Base-by-base conservation (phyloP, 92 coral and sea anemone species). In the Phymanthus crucifer region DNA sequence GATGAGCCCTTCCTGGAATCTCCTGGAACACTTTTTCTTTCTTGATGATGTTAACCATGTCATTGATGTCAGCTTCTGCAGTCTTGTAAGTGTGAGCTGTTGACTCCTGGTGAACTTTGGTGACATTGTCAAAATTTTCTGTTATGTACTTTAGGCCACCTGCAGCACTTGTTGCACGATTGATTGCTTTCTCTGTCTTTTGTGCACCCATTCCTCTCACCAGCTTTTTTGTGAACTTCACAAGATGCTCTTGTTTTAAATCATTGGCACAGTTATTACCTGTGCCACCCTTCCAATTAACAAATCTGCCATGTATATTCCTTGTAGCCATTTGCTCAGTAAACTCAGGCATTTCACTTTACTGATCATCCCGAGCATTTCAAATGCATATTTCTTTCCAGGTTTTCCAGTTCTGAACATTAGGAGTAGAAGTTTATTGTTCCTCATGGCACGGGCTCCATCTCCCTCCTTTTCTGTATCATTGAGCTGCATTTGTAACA, bases 391-490 rank as follows among this genome's bases (percentile, higher is more conserved):
- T 43, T 77, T 77, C 24, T 78, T 78, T 32, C 75, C 76, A 66
- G 46, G 83, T 17, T 14, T 34, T 16, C 73, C 54, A 23, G 66
- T 66, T 78, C 83, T 66, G 32, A 78, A 78, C 66, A 78, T 40
- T 2, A 78, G 83, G 12, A 78, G 75, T 2, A 66, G 83, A 12
- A 70, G 61, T 27, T 78, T 67, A 26, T 46, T 78, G 75, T 78
- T 78, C 40, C 83, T 78, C 18, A 78, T 4, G 9, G 73, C 74
- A 32, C 83, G 35, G n/a, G 77, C 84, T 7, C 92, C 88, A 80
- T 88, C 89, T 6, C 92, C 92, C 70, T 86, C 89, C 33, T 58
- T 76, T 57, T 86, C 86, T 1, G 86, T 86, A 46, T 86, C 86
- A 86, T 86, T 86, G 74, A 86, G 36, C 35, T 86, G 90, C 73